Evolutionary conservation across 2,113 vertebrate genomes (phyloP), one percentile per base, ranked within the genome.

Genomic region (Cryptomyrus ogoouensis): DNA sequence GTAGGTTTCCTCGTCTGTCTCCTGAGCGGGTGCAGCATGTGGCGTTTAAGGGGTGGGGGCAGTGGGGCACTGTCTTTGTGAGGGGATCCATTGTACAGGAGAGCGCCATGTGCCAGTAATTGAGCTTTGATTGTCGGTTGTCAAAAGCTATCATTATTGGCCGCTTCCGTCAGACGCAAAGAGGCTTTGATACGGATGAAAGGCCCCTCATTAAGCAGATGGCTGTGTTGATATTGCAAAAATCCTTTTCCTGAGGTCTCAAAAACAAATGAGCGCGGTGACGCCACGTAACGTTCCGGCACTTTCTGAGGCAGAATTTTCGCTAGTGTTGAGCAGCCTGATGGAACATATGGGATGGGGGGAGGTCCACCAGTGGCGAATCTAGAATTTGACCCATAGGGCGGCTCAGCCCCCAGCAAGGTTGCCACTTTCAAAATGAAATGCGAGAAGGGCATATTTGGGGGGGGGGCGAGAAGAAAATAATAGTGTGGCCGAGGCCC

Each of bases 151-250:
- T 93, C 92, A 93, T 93, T 93, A 93, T 90, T 92, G 90, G 70
- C 44, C 21, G 47, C 91, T 92, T 91, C 92, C 91, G 77, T 84
- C 91, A 89, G 90, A 90, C 91, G 70, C 90, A 91, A 94, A 91
- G 93, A 92, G 91, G 88, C 91, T 93, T 93, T 93, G 92, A 93
- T 93, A 89, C 85, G 91, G 92, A 93, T 94, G 93, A 93, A 94
- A 93, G 92, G 89, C 31, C 86, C 77, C 89, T 91, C 91, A 91
- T 92, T 91, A 92, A 92, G 89, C 92, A 93, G 92, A 93, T 93
- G 92, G 92, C 89, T 90, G 74, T 93, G 92, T 93, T 91, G 92
- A 92, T 94, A 92, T 90, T 91, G 90, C 90, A 89, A 89, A 90
- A 92, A 91, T 92, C 90, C 89, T 90, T 52, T 85, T 87, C 88